Evolutionary conservation across 2,797 vertebrate genomes (phyloP).

Genomic region (Takifugu ocellatus): DNA sequence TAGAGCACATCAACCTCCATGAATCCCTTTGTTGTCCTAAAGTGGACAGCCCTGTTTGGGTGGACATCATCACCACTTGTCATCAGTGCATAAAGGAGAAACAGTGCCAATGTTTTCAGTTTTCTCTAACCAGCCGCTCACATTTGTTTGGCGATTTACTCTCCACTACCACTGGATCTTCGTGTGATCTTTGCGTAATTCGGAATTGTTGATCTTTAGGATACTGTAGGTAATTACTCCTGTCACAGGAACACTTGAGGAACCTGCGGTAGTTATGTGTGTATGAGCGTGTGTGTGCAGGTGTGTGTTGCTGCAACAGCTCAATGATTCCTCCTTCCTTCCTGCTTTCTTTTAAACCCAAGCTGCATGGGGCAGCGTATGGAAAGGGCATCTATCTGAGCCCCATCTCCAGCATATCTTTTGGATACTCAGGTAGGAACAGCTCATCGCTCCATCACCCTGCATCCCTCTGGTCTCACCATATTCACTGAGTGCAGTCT

Average conservation of each 20-base stretch:
- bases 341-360: conserved; percentile 84
- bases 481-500: conserved; percentile 37
- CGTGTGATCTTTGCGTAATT: too few species aligned
- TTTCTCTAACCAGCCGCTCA: conserved; percentile 8
- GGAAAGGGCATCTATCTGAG: conserved; percentile 99
- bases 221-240: too few species aligned
- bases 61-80: background rate
- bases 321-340: conserved; percentile 70
- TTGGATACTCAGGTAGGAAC: conserved; percentile 99
- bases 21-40: conserved; percentile 12
- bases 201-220: too few species aligned
- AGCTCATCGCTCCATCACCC: conserved; percentile 26
- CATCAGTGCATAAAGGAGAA: background rate
- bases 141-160: background rate
- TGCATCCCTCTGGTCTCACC: conserved; percentile 16
- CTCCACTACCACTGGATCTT: too few species aligned
- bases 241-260: too few species aligned
- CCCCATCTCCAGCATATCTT: conserved; percentile 99
- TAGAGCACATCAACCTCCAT: conserved; percentile 4
- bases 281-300: background rate
- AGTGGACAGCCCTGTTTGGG: conserved; percentile 20
- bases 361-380: conserved; percentile 99
- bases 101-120: conserved; percentile 6
- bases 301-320: conserved; percentile 37
- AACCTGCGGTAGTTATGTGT: too few species aligned